These are phyloP conservation scores for Sebastolobus alascanus DNA, from an alignment of 2,797 vertebrate genomes.

Conservation along the genomic window DNA sequence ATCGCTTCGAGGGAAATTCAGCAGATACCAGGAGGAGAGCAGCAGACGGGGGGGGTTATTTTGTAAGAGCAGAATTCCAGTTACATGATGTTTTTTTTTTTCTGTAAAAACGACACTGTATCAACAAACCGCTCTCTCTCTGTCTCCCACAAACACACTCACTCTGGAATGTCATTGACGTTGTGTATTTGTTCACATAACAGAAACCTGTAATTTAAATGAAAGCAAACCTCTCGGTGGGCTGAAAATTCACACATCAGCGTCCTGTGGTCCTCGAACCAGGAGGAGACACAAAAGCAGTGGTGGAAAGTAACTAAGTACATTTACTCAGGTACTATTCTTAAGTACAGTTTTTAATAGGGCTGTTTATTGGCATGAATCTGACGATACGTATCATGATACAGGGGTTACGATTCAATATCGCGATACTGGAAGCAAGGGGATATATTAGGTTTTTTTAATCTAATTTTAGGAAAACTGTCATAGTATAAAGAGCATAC, in stretches of 20 bases:
- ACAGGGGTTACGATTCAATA: not conserved
- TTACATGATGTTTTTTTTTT: slow-evolving; percentile 22
- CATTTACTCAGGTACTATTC: not conserved
- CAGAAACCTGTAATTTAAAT: slow-evolving; percentile 13
- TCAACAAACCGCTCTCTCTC: not conserved
- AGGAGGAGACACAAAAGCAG: not conserved
- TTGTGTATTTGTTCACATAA: slow-evolving; percentile 21
- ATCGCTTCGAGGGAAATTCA: not conserved
- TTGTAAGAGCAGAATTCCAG: slow-evolving; percentile 36
- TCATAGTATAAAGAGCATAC: not conserved
- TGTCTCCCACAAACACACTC: not conserved
- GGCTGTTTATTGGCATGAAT: not conserved
- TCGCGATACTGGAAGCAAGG: too few relatives aligned
- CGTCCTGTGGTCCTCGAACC: not conserved
- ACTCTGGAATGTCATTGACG: not conserved
- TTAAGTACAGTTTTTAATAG: not conserved
- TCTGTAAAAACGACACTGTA: not conserved
- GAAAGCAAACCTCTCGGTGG: not conserved
- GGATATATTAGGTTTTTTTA: not conserved
- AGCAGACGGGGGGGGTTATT: not conserved
- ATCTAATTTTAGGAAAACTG: not conserved
- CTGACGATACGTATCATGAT: not conserved
- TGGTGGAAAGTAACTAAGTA: not conserved
- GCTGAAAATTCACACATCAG: slow-evolving; percentile 17
- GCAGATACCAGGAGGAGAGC: slow-evolving; percentile 23